Evolutionary conservation across 2,113 vertebrate species (phyloP), one percentile per base, ranked within the genome.

Genomic region (Neodontobutis hainanensis): DNA sequence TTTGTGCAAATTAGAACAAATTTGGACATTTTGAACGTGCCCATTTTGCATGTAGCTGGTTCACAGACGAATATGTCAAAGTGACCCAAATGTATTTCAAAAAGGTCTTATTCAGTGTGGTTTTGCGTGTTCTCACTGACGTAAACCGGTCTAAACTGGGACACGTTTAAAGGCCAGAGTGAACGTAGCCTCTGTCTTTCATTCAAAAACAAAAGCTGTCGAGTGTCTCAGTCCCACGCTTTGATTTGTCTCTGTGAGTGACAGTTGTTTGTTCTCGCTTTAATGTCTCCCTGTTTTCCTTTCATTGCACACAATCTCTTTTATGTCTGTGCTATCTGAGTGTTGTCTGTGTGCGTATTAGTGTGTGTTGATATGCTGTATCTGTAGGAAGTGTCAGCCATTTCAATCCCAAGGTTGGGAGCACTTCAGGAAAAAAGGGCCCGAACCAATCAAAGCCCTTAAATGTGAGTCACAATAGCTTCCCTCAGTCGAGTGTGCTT

Each of bases 321-420:
- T 55, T 55, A 55, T 70, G 43, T 45, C 19, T 43, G 68, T 19
- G 43, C 34, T 60, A 49, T 40, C 19, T 65, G 57, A 49, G 52
- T 60, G 50, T 9, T 61, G 11, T 27, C 48, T 51, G 52, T 15
- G 43, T 68, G 52, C 59, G 50, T 65, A 61, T 57, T 43, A 65
- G 14, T 64, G 15, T 34, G 57, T 69, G 73, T 66, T 43, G 46
- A 65, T 80, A 47, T 80, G 72, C 79, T 88, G 56, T 87, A 75
- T 85, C 63, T 79, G 81, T 90, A 87, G 90, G 91, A 92, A 89
- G 83, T 75, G 85, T 86, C 85, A 91, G 91, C 90, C 90, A 90
- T 91, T 88, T 81, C 59, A 68, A 76, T 83, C 82, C 81, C 87
- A 80, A 51, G 4, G 45, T 73, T 77, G 86, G 87, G 86, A 82